These are phyloP conservation scores for Falco berigora DNA, from an alignment of 2,797 vertebrate species.

Conservation along the genomic window DNA sequence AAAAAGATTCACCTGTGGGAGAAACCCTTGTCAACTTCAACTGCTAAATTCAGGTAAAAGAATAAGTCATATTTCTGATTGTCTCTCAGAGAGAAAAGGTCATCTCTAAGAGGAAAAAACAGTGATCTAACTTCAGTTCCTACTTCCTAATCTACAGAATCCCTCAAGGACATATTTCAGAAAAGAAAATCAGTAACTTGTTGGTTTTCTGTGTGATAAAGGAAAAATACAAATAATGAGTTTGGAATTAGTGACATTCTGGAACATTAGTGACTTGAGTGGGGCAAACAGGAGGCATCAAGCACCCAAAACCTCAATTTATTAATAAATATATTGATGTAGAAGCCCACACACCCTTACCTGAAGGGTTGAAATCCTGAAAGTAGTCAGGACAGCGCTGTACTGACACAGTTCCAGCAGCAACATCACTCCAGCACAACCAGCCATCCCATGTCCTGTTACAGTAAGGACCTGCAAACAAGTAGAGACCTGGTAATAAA, in stretches of 20 bases:
- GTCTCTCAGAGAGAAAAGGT: not conserved
- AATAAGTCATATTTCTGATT: not conserved
- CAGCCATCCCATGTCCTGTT: slow-evolving; percentile 98
- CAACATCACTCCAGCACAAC: slow-evolving; percentile 92
- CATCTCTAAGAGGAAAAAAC: not conserved
- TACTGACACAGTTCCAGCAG: slow-evolving; percentile 78
- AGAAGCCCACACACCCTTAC: slow-evolving; percentile 60
- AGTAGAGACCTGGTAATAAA: not conserved
- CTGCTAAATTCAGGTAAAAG: not conserved
- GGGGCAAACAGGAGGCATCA: not conserved
- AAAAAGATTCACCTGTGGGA: not conserved
- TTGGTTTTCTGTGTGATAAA: not conserved
- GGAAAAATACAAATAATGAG: not conserved
- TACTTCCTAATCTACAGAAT: not conserved
- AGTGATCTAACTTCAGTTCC: not conserved
- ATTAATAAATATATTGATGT: not conserved
- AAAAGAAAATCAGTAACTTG: not conserved
- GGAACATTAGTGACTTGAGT: not conserved
- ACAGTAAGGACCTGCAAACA: slow-evolving; percentile 79
- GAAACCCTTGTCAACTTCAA: not conserved
- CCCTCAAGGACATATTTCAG: not conserved
- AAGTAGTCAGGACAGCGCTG: slow-evolving; percentile 97
- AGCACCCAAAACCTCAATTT: not conserved
- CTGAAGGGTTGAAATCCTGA: slow-evolving; percentile 94
- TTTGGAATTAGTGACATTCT: not conserved